Conservation (phyloP, 2,888 invertebrate species). For the Pterobdella sp. region DNA sequence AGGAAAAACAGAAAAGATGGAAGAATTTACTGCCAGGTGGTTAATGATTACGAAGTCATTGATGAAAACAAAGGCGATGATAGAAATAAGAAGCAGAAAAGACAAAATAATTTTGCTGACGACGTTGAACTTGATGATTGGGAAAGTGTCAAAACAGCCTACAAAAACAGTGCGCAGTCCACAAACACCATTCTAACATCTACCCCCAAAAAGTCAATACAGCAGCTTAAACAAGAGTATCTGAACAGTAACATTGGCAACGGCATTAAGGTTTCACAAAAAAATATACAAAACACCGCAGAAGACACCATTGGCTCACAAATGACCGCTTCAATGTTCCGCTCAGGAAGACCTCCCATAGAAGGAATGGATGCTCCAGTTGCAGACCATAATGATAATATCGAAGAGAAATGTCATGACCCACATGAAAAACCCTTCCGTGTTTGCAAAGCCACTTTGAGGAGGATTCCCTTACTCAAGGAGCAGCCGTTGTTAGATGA, state of each 20-base stretch:
- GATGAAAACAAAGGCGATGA: background rate
- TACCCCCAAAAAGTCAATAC: background rate
- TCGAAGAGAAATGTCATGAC: background rate
- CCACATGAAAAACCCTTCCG: background rate
- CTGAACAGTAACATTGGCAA: constrained; percentile 28
- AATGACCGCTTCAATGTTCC: constrained; percentile 19
- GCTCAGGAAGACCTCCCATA: constrained; percentile 36
- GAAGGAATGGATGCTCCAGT: constrained; percentile 37
- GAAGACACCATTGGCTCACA: background rate
- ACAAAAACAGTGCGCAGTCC: background rate
- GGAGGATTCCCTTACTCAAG: constrained; percentile 5
- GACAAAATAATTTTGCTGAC: background rate
- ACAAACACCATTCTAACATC: background rate
- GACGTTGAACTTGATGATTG: no score
- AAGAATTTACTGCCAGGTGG: background rate
- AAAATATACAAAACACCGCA: constrained; percentile 9
- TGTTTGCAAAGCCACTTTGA: background rate
- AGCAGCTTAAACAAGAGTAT: background rate
- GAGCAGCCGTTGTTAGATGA: constrained; percentile 24
- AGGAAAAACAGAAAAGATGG: background rate
- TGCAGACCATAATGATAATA: background rate
- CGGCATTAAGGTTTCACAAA: constrained; percentile 19
- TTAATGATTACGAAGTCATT: background rate
- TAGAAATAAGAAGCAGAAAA: background rate
- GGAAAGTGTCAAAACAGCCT: background rate